Percentiles rank a stretch among this genome's conserved stretches.
Conservation (phyloP, 2,113 vertebrate species). For the Colistium nudipinnis region DNA sequence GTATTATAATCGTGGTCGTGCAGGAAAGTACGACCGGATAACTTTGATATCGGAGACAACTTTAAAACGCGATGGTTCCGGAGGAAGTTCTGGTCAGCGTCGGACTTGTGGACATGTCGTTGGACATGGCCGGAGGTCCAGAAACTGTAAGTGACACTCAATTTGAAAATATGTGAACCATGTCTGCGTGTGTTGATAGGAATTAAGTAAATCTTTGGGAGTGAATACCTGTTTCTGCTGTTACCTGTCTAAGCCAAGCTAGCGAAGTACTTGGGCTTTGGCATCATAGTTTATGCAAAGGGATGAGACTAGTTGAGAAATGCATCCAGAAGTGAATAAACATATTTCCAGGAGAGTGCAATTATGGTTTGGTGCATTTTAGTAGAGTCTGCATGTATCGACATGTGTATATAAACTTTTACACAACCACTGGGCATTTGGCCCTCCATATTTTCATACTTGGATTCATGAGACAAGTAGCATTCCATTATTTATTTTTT, state of each 20-base stretch:
- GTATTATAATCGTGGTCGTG: too few species aligned
- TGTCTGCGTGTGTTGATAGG: too few species aligned
- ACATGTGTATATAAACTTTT: conserved; percentile 2
- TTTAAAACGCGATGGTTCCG: background rate
- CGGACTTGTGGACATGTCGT: background rate
- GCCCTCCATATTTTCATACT: conserved; percentile 9
- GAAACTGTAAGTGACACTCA: background rate
- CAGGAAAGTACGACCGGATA: too few species aligned
- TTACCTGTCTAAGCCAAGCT: conserved; percentile 4
- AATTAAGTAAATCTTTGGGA: too few species aligned
- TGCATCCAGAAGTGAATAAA: background rate
- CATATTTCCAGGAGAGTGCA: background rate
- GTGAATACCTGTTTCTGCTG: background rate
- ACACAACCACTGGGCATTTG: conserved; percentile 12
- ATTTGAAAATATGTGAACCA: too few species aligned
- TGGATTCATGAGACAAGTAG: conserved; percentile 30
- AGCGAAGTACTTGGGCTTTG: background rate
- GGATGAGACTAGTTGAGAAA: background rate
- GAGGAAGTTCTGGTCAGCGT: background rate
- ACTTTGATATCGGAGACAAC: background rate
- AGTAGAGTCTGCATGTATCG: conserved; percentile 3
- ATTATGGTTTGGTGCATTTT: conserved; percentile 10
- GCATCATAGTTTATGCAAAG: background rate
- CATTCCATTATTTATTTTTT: background rate
- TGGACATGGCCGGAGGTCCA: background rate